Evolutionary conservation across 2,113 vertebrate genomes (phyloP), one percentile per base, ranked within the genome.

Genomic region (Penelope pileata): DNA sequence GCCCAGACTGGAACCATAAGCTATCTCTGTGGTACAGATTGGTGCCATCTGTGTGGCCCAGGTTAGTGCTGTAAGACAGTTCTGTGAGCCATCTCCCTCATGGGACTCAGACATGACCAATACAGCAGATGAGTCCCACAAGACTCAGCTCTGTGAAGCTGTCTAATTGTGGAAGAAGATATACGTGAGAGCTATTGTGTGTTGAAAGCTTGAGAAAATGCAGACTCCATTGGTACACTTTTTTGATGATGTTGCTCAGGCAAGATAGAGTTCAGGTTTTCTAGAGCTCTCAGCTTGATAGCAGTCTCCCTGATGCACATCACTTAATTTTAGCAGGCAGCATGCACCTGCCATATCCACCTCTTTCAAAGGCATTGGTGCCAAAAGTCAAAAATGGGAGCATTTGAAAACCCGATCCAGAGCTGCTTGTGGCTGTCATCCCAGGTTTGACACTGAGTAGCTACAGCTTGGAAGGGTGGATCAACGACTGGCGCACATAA

Each of bases 341-440:
- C n/a, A 32, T 45, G 26, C 66, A 79, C 83, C 79, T 91, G 73
- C 75, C 72, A 78, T 74, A 64, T 83, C 66, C 69, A 86, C 48
- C 73, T 95, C 82, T 86, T 88, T 63, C 2, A 2, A 92, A 94
- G 85, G 64, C 48, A 30, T 53, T 16, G 30, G 58, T 82, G 88
- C 40, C 83, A 92, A 79, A 88, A 88, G 74, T 81, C n/a, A 93
- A 23, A 96, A 91, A 63, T 34, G 48, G 16, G 40, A 45, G 40
- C 59, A 83, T 96, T 91, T 86, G 48, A 72, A 62, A 88, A 82
- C 45, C 56, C 51, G 66, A 43, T 91, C 66, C 60, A 48, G 40
- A 82, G 45, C 69, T 88, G 69, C 69, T 94, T 29, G 83, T 88
- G 76, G 40, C 80, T 95, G 90, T 92, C 90, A 91, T 91, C 40